A percentile compares a stretch with the other conserved stretches of the same genome.
Conservation (phyloP, 2,888 invertebrate genomes). For the Drosophila limbata region DNA sequence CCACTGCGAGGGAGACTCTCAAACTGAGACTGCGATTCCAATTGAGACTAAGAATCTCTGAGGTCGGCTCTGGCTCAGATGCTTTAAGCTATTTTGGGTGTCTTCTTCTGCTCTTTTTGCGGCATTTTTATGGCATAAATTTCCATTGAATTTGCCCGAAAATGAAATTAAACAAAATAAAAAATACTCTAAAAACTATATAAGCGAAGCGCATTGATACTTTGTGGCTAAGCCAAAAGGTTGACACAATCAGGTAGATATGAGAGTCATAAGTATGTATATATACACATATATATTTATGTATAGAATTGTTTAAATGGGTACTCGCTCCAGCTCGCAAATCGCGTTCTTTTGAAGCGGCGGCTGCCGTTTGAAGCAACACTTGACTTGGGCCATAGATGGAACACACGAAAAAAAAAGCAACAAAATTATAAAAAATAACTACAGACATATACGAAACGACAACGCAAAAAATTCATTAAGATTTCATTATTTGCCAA, state of each 20-base stretch:
- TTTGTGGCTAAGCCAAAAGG: slow-evolving; percentile 60
- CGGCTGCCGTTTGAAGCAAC: slow-evolving; percentile 72
- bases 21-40: slow-evolving; percentile 2
- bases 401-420: slow-evolving; percentile 7
- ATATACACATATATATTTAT: background rate
- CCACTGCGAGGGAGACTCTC: background rate
- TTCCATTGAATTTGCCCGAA: slow-evolving; percentile 78
- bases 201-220: slow-evolving; percentile 48
- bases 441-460: slow-evolving; percentile 13
- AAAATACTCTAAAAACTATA: slow-evolving; percentile 23
- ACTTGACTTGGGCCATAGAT: slow-evolving; percentile 66
- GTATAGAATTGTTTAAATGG: slow-evolving; percentile 40
- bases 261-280: slow-evolving; percentile 27
- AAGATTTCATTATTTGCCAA: slow-evolving; percentile 71
- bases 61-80: slow-evolving; percentile 8
- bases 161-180: slow-evolving; percentile 10
- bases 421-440: slow-evolving; percentile 15
- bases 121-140: slow-evolving; percentile 77
- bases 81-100: slow-evolving; percentile 50
- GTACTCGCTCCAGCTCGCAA: slow-evolving; percentile 32
- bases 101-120: slow-evolving; percentile 48
- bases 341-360: slow-evolving; percentile 53
- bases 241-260: slow-evolving; percentile 80
- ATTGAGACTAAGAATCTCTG: background rate
- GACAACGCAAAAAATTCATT: slow-evolving; percentile 60